Conservation (phyloP, 1,140 invertebrate genomes). For the Laupala kohalensis region DNA sequence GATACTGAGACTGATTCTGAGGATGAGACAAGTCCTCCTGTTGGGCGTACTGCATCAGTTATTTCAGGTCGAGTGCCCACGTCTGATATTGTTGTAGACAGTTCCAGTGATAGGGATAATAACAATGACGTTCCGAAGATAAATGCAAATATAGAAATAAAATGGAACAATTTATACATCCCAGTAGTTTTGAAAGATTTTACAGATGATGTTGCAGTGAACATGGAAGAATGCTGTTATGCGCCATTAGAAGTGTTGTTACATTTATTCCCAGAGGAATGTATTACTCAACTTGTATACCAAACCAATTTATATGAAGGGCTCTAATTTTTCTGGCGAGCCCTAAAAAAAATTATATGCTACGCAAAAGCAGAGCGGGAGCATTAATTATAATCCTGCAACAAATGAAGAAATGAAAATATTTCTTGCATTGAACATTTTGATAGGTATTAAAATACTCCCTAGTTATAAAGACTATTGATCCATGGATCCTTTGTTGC, state of each 20-base stretch:
- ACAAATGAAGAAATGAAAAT: constrained; percentile 18
- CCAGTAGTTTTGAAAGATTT: background rate
- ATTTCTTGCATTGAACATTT: constrained; percentile 21
- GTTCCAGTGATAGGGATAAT: background rate
- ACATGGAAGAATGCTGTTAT: constrained; percentile 3
- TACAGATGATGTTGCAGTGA: constrained; percentile 1
- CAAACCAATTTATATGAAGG: no score
- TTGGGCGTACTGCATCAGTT: background rate
- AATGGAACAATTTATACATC: background rate
- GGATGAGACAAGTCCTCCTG: background rate
- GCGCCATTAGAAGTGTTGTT: constrained; percentile 8
- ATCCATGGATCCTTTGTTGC: constrained; percentile 23
- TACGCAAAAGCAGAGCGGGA: no score
- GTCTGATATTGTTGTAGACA: background rate
- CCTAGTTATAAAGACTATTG: constrained; percentile 25
- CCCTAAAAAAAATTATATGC: no score
- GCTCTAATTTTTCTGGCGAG: no score
- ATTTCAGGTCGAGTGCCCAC: background rate
- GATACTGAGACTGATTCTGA: background rate
- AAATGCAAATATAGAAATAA: background rate
- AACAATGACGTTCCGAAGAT: background rate
- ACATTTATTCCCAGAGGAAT: constrained; percentile 8
- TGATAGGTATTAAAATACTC: constrained; percentile 23
- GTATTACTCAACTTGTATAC: no score
- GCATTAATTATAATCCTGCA: constrained; percentile 11